Conservation (phyloP, 1,140 invertebrate genomes). For the Rhyzopertha dominica region DNA sequence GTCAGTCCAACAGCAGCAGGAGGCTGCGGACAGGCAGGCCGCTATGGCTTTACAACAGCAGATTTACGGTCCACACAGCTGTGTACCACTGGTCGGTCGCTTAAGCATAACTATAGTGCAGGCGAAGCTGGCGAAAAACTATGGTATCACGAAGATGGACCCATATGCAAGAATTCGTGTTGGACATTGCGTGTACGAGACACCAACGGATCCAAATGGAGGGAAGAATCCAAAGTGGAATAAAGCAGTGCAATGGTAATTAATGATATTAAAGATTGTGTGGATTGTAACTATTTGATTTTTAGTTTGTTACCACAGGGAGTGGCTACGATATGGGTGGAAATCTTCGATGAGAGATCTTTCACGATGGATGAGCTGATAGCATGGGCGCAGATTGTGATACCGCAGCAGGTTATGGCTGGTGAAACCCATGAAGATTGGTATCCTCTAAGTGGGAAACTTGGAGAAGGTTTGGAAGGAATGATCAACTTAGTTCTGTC, state of each 20-base stretch:
- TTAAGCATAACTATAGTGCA: slow-evolving; percentile 79
- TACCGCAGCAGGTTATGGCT: slow-evolving; percentile 75
- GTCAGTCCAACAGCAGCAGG: slow-evolving; percentile 55
- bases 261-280: slow-evolving; percentile 1
- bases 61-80: slow-evolving; percentile 44
- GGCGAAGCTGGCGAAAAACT: slow-evolving; percentile 92
- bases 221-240: slow-evolving; percentile 96
- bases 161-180: slow-evolving; percentile 89
- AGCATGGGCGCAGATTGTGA: slow-evolving; percentile 83
- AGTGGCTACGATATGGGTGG: slow-evolving; percentile 81
- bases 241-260: slow-evolving; percentile 85
- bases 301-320: slow-evolving; percentile 78
- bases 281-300: slow-evolving; percentile 22
- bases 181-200: slow-evolving; percentile 92
- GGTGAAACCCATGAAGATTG: slow-evolving; percentile 91
- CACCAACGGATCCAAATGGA: slow-evolving; percentile 88
- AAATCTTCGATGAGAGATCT: slow-evolving; percentile 95
- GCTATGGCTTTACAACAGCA: slow-evolving; percentile 78
- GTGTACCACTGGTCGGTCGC: slow-evolving; percentile 58
- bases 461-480: slow-evolving; percentile 90
- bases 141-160: slow-evolving; percentile 94
- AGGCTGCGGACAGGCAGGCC: slow-evolving; percentile 72
- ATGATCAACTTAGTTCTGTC: slow-evolving; percentile 72
- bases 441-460: slow-evolving; percentile 86
- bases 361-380: slow-evolving; percentile 94